phyloP scores from a whole-genome alignment of 1,140 invertebrate genomes.

The Papilio aristodemus region DNA sequence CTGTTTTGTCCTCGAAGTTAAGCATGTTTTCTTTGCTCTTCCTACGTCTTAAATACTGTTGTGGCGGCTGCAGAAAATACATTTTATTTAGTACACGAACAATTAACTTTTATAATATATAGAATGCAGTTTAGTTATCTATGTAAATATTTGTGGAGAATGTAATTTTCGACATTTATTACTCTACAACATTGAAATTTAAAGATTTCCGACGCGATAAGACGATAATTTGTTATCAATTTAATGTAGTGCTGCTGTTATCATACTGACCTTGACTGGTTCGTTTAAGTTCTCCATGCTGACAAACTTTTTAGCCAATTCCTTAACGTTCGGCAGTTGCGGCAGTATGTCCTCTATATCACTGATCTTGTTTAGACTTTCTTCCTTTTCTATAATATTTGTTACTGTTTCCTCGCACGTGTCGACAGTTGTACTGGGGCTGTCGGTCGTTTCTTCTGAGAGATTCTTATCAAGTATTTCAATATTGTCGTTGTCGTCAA shows the following conservation, averaged over 20 bases:
- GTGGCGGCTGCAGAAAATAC: conserved; percentile 51
- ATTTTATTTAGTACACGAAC: neutral
- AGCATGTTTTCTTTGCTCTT: conserved; percentile 69
- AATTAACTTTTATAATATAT: too few relatives aligned
- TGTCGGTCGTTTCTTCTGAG: conserved; percentile 50
- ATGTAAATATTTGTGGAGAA: too few relatives aligned
- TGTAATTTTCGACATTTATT: too few relatives aligned
- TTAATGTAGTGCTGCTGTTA: neutral
- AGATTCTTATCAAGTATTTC: conserved; percentile 64
- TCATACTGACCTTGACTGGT: conserved; percentile 62
- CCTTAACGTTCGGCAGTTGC: conserved; percentile 75
- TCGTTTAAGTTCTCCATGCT: conserved; percentile 70
- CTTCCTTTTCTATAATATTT: conserved; percentile 43
- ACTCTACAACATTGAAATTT: neutral
- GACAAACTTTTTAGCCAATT: conserved; percentile 75
- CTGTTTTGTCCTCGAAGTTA: conserved; percentile 46
- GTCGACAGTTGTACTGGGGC: conserved; percentile 49
- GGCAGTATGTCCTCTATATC: conserved; percentile 62
- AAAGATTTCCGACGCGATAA: neutral
- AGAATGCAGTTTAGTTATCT: too few relatives aligned
- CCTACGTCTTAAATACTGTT: conserved; percentile 50
- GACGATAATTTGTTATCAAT: conserved; percentile 10
- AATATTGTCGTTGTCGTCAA: conserved; percentile 64
- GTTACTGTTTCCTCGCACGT: conserved; percentile 44
- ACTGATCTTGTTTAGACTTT: conserved; percentile 46